Conservation (phyloP, 1,140 invertebrate genomes). For the Copidosoma floridanum region DNA sequence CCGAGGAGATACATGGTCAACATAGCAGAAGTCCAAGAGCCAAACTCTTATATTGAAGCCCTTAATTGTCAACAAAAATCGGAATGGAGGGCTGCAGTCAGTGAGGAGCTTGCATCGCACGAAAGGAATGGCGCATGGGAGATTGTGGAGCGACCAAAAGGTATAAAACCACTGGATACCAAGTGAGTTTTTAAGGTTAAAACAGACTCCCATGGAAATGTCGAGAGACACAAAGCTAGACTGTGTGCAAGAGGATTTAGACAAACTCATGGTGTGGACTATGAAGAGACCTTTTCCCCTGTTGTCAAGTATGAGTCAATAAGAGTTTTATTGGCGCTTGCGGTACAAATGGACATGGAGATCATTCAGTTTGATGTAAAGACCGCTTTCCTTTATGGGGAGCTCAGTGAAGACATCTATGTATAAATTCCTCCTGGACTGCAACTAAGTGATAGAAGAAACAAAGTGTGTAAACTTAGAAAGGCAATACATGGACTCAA, state of each 20-base stretch:
- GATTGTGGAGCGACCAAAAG: conserved; percentile 31
- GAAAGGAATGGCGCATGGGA: conserved; percentile 37
- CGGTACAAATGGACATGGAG: conserved; percentile 34
- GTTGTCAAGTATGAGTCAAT: conserved; percentile 37
- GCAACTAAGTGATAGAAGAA: neutral
- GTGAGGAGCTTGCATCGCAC: conserved; percentile 36
- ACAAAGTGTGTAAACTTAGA: conserved; percentile 36
- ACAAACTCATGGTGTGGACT: conserved; percentile 38
- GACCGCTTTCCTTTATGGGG: conserved; percentile 50
- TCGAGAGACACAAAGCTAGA: conserved; percentile 24
- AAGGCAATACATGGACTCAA: conserved; percentile 53
- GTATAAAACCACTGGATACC: conserved; percentile 33
- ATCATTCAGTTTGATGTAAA: conserved; percentile 41
- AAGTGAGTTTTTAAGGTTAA: conserved; percentile 44
- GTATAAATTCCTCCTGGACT: conserved; percentile 33
- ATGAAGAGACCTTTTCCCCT: conserved; percentile 36
- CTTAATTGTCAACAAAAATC: conserved; percentile 1
- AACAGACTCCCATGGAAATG: conserved; percentile 26
- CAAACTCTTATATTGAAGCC: conserved; percentile 1
- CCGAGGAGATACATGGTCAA: neutral
- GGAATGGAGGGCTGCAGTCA: conserved; percentile 35
- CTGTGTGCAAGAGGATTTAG: conserved; percentile 35
- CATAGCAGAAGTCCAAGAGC: neutral
- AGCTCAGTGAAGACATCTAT: conserved; percentile 49
- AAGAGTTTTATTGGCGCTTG: conserved; percentile 37